Evolutionary conservation across 2,797 vertebrate genomes (phyloP), one percentile per base, ranked within the genome.

Genomic region (Lateolabrax maculatus): DNA sequence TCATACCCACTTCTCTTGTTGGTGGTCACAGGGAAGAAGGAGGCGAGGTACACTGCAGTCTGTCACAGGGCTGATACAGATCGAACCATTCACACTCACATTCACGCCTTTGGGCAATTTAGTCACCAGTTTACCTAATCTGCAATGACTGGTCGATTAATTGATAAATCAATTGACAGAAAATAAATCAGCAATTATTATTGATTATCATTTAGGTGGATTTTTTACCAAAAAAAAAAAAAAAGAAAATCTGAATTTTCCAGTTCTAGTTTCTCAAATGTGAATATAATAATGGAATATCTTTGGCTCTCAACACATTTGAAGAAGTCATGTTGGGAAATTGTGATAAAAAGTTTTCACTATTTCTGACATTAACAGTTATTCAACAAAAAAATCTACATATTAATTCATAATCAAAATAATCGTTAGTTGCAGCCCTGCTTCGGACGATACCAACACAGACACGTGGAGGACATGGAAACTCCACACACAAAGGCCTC

Each of bases 271-370:
- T 58, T 55, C 12, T 13, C 3, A 16, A 16, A 5, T 53, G 2
- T n/a, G n/a, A n/a, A n/a, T n/a, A n/a, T n/a, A n/a, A n/a, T n/a
- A 25, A 51, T 46, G 55, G 18, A 55, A 41, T 55, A 68, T 31
- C 1, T 44, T 46, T 44, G 13, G 19, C 34, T 0, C 18, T 34
- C 19, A 31, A 18, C 11, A 57, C n/a, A 46, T 36, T 34, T 57
- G 12, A 16, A 56, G 23, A 43, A 2, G 6, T 63, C 10, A 44
- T 1, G 7, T 62, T n/a, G 7, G 52, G 52, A 31, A 55, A 31
- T 31, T 55, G 5, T 39, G 13, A 21, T 19, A 2, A 23, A 61
- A 12, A 27, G 4, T 64, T 15, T 21, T 43, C 39, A 29, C 25
- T n/a, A 29, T 19, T 44, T 6, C 29, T 56, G 18, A 57, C 25